phyloP scores from a whole-genome alignment of 2,113 vertebrate species.

The Drymodes brunneopygia region DNA sequence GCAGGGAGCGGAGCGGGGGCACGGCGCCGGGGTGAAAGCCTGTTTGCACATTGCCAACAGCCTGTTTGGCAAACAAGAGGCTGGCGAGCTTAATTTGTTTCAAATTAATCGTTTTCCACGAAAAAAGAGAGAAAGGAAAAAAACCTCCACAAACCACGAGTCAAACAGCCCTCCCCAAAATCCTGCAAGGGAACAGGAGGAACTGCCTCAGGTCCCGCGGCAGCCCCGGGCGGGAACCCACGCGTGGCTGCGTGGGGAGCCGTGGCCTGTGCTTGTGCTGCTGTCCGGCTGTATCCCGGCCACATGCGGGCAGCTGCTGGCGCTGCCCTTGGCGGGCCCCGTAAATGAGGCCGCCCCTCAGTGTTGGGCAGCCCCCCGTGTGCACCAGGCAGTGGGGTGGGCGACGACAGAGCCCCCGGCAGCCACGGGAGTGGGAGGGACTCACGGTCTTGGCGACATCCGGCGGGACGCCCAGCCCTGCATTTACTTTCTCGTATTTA shows the following conservation, averaged over 20 bases:
- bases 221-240: background rate
- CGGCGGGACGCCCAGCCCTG: background rate
- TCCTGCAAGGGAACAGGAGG: background rate
- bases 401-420: background rate
- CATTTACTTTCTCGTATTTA: background rate
- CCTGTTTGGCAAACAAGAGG: constrained; percentile 48
- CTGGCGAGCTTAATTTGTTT: constrained; percentile 13
- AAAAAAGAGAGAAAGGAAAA: background rate
- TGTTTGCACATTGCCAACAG: constrained; percentile 42
- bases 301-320: background rate
- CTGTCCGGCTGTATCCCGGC: background rate
- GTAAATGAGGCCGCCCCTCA: too few relatives aligned
- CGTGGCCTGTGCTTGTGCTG: background rate
- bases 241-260: background rate
- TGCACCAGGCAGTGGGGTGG: background rate
- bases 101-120: background rate
- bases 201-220: background rate
- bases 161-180: background rate
- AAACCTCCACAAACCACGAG: too few relatives aligned
- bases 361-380: accelerated
- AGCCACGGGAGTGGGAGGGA: background rate
- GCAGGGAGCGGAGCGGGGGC: background rate
- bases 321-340: background rate
- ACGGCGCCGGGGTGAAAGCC: background rate
- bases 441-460: background rate